phyloP scores from a whole-genome alignment of 2,797 vertebrate genomes.

The Vespertilio murinus region DNA sequence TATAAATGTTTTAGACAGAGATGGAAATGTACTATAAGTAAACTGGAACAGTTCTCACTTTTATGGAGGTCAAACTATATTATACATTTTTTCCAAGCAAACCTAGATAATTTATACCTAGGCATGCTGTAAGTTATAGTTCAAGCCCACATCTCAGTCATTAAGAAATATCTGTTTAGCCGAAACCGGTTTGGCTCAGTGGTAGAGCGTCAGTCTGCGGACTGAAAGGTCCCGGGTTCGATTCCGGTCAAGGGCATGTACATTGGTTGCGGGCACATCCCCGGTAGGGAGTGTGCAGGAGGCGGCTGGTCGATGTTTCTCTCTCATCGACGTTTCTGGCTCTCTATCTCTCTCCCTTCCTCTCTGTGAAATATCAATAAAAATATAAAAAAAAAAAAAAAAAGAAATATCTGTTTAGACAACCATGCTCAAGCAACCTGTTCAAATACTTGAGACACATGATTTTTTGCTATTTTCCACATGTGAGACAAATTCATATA shows the following conservation, averaged over 20 bases:
- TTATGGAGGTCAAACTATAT: not conserved
- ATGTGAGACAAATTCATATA: not conserved
- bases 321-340: no score
- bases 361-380: no score
- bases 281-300: no score
- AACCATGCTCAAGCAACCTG: not conserved
- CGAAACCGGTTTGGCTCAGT: no score
- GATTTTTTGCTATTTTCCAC: not conserved
- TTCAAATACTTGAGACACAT: not conserved
- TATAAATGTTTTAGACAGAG: not conserved
- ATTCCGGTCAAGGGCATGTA: no score
- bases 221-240: no score
- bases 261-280: no score
- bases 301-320: no score
- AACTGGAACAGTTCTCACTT: not conserved
- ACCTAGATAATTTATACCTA: not conserved
- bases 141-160: not conserved
- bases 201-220: no score
- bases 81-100: not conserved
- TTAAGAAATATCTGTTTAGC: not conserved
- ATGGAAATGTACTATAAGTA: not conserved
- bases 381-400: no score
- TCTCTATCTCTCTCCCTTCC: no score
- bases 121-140: not conserved
- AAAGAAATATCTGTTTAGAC: not conserved